Base-by-base conservation (phyloP, 2,797 vertebrate genomes). In the Thamnophis elegans region DNA sequence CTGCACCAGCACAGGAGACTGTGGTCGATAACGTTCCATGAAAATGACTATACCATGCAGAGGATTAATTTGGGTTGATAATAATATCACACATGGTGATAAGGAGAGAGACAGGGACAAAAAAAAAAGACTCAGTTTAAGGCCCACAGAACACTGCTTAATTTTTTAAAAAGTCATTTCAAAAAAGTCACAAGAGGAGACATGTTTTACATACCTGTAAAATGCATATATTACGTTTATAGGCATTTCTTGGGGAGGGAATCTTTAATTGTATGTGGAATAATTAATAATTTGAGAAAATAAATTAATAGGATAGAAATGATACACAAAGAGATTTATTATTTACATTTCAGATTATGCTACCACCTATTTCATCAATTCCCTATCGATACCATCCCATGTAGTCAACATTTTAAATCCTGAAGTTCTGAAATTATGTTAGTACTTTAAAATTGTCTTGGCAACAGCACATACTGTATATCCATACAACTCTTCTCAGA, bases 361-460 rank as follows among this genome's bases (percentile, higher is more conserved):
- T 20, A 54, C 32, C 10, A 87, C 32, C 18, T 22, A 18, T 28
- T 62, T 55, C 28, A 26, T 1, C 5, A 55, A 26, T 56, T 87
- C 54, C n/a, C 68, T 68, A 73, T 14, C 47, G 16, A 28, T 56
- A 51, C 7, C 28, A 42, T 20, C 18, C 28, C 51, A 53, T n/a
- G 1, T n/a, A 7, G 51, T 86, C 28, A 86, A 78, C 12, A 54
- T 92, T 32, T 12, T 53, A 68, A 32, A 16, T 60, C 54, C 20
- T 88, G 53, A 87, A 89, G 25, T 6, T n/a, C 12, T 42, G 16
- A 11, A 42, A 51, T 36, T 36, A 95, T 95, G 93, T 93, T 85
- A 86, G 54, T 4, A 16, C 88, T 92, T 89, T 89, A 25, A 90
- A 12, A 47, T 60, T 88, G 55, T 55, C 20, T 32, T 60, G 13